Percentiles rank a stretch among this genome's conserved stretches.
Evolutionary conservation across 2,888 invertebrate species (phyloP).

Genomic region (Dermolepida albohirtum): DNA sequence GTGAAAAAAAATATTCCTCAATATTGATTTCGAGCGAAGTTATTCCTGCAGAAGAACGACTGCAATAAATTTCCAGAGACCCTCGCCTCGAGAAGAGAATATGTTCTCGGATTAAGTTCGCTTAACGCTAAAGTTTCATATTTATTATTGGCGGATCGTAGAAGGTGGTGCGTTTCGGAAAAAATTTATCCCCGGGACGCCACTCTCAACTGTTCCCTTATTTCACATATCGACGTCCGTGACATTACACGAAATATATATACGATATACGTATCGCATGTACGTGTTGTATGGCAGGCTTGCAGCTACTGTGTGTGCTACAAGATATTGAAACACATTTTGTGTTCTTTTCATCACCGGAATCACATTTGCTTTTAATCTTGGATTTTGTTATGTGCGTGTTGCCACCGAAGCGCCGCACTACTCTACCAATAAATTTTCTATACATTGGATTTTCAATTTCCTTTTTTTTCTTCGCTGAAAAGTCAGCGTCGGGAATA

Average conservation of each 20-base stretch:
- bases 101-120: slow-evolving; percentile 30
- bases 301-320: neutral
- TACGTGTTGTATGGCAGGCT: neutral
- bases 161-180: slow-evolving; percentile 9
- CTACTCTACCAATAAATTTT: slow-evolving; percentile 23
- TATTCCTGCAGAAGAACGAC: slow-evolving; percentile 27
- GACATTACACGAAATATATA: slow-evolving; percentile 16
- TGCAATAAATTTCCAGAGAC: slow-evolving; percentile 28
- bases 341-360: slow-evolving; percentile 1
- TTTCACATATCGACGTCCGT: neutral
- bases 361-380: slow-evolving; percentile 17
- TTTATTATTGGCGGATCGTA: slow-evolving; percentile 21
- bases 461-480: slow-evolving; percentile 4
- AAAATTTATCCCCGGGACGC: neutral
- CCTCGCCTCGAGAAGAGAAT: slow-evolving; percentile 15
- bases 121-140: slow-evolving; percentile 30
- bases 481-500: neutral
- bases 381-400: slow-evolving; percentile 8
- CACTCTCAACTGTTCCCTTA: too few relatives aligned
- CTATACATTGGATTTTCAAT: slow-evolving; percentile 23
- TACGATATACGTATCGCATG: neutral
- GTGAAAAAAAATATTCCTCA: neutral
- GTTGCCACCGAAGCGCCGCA: neutral
- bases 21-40: slow-evolving; percentile 28
- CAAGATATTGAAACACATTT: neutral